These are phyloP conservation scores for Cryptosula pallasiana DNA, from an alignment of 2,888 invertebrate genomes.

Conservation along the genomic window DNA sequence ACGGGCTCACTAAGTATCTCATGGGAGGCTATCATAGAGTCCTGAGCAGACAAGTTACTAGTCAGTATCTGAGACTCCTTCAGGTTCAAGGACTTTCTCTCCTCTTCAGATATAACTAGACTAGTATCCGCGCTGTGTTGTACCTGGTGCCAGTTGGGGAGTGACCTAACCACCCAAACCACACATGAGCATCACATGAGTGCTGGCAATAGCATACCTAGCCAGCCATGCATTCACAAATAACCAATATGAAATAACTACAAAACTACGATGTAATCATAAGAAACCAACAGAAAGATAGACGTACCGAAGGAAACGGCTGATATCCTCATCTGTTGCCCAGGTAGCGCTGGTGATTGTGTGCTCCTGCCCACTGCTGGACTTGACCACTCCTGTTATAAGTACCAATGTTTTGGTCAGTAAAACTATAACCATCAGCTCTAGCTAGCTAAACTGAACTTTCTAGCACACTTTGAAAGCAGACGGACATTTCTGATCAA, in stretches of 20 bases:
- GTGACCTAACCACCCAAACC: slow-evolving; percentile 34
- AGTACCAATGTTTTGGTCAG: no score
- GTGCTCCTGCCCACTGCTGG: slow-evolving; percentile 67
- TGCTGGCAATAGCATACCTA: no score
- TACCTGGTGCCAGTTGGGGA: slow-evolving; percentile 64
- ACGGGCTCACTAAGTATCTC: slow-evolving; percentile 82
- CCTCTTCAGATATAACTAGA: slow-evolving; percentile 69
- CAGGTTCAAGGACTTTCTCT: slow-evolving; percentile 70
- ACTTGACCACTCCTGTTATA: slow-evolving; percentile 59
- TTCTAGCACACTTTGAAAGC: no score
- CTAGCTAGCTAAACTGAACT: no score
- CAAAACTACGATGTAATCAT: no score
- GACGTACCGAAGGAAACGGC: slow-evolving; percentile 74
- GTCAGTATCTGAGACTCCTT: slow-evolving; percentile 90
- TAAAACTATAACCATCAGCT: no score
- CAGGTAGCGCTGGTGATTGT: slow-evolving; percentile 77
- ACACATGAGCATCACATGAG: no score
- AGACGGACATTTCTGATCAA: no score
- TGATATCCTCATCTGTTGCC: slow-evolving; percentile 92
- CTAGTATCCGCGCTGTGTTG: slow-evolving; percentile 42
- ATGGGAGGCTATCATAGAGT: slow-evolving; percentile 74
- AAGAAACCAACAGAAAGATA: no score
- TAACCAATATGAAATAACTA: no score
- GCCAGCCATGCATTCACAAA: no score
- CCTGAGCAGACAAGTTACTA: slow-evolving; percentile 71